Percentiles rank a stretch among this genome's conserved stretches.
Evolutionary conservation across 2,888 invertebrate species (phyloP).

Genomic region (Palloptera scutellata): DNA sequence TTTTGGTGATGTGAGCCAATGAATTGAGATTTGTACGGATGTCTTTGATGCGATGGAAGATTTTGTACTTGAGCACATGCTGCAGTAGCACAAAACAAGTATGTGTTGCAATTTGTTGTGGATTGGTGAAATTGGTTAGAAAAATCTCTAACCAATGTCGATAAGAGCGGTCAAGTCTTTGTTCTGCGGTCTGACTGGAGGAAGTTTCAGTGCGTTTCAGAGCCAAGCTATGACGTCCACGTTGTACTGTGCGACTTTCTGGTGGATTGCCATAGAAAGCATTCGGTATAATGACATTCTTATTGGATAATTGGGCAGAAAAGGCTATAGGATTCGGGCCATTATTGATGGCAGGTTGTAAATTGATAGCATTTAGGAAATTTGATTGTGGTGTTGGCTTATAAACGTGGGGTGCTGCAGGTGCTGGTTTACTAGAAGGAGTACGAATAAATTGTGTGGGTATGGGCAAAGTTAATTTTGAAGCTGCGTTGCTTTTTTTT

Average conservation of each 20-base stretch:
- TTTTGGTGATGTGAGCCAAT: slow-evolving; percentile 33
- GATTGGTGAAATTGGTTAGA: slow-evolving; percentile 45
- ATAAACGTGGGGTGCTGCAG: slow-evolving; percentile 13
- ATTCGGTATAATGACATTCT: slow-evolving; percentile 49
- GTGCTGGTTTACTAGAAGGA: neutral
- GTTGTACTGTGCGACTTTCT: too few species aligned
- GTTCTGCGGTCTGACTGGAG: neutral
- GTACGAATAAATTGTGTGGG: slow-evolving; percentile 1
- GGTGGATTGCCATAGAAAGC: slow-evolving; percentile 47
- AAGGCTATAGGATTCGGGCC: slow-evolving; percentile 43
- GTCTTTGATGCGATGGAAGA: slow-evolving; percentile 44
- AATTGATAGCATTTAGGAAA: slow-evolving; percentile 48
- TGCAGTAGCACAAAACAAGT: slow-evolving; percentile 46
- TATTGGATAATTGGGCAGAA: slow-evolving; percentile 45
- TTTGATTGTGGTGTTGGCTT: slow-evolving; percentile 46
- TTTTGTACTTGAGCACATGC: slow-evolving; percentile 45
- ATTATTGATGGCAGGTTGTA: slow-evolving; percentile 40
- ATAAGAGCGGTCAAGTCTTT: slow-evolving; percentile 30
- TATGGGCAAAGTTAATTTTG: slow-evolving; percentile 20
- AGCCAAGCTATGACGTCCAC: too few species aligned
- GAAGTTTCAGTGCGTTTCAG: too few species aligned
- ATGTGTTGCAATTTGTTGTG: slow-evolving; percentile 46
- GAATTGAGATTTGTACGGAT: slow-evolving; percentile 42
- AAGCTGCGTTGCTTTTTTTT: slow-evolving; percentile 30
- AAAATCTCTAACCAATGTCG: slow-evolving; percentile 49